A percentile compares a stretch with the other conserved stretches of the same genome.
These are phyloP conservation scores for Sceloporus tristichus DNA, from an alignment of 2,113 vertebrate species.

Conservation along the genomic window DNA sequence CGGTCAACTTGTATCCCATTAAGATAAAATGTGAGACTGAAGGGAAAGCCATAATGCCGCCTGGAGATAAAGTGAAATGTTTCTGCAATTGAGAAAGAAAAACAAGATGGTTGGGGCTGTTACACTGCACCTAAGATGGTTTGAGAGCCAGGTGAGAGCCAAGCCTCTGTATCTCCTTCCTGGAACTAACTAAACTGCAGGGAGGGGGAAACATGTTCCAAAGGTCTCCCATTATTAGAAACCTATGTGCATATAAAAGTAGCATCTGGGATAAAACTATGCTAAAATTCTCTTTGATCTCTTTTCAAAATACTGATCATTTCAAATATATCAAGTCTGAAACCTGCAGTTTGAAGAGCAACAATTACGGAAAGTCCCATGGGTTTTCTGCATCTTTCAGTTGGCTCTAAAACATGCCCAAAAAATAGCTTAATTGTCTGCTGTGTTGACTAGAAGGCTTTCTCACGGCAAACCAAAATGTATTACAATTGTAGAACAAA, in stretches of 20 bases:
- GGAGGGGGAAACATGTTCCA: background rate
- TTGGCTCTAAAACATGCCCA: background rate
- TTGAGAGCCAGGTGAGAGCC: background rate
- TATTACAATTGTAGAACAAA: background rate
- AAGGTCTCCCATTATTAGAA: background rate
- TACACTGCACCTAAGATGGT: background rate
- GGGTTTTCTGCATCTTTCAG: background rate
- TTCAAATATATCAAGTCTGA: background rate
- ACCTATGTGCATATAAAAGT: background rate
- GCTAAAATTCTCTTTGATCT: background rate
- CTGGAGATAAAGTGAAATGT: conserved; percentile 90
- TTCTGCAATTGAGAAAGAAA: conserved; percentile 77
- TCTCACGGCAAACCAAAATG: background rate
- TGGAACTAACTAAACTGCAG: background rate
- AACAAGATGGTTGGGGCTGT: background rate
- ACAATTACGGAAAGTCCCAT: too few relatives aligned
- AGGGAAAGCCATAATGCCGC: conserved; percentile 92
- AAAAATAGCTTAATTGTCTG: background rate
- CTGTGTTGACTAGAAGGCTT: background rate
- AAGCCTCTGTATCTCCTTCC: background rate
- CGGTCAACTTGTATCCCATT: conserved; percentile 92
- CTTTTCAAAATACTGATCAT: background rate
- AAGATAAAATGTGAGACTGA: conserved; percentile 95
- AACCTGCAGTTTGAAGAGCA: background rate
- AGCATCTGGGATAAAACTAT: background rate